A percentile compares a stretch with the other conserved stretches of the same genome.
phyloP scores from a whole-genome alignment of 1,140 invertebrate species.

The Heliconius congener region DNA sequence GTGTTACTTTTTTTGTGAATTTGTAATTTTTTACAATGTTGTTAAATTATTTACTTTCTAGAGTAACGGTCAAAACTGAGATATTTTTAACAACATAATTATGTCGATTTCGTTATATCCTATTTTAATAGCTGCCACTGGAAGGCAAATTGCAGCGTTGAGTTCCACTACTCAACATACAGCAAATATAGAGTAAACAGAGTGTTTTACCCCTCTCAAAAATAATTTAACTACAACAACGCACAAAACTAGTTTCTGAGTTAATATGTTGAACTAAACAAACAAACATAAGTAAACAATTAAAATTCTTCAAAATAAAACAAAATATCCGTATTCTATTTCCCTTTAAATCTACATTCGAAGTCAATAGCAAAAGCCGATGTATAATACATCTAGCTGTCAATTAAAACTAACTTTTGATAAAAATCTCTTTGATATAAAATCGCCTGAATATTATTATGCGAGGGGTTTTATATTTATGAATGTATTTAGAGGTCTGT shows the following conservation, averaged over 20 bases:
- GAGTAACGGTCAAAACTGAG: too few species aligned
- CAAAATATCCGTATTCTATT: not conserved
- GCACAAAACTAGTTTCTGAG: too few species aligned
- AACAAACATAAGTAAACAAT: too few species aligned
- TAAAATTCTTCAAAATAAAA: not conserved
- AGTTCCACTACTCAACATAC: not conserved
- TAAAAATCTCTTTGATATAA: constrained; percentile 4
- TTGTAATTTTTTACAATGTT: too few species aligned
- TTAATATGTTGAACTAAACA: too few species aligned
- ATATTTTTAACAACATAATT: too few species aligned
- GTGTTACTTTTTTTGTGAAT: not conserved
- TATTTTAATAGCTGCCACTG: too few species aligned
- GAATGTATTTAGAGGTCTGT: constrained; percentile 4
- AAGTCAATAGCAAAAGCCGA: constrained; percentile 1
- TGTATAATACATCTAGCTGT: constrained; percentile 13
- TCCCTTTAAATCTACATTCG: not conserved
- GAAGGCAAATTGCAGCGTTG: too few species aligned
- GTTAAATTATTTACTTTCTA: too few species aligned
- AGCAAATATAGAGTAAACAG: not conserved
- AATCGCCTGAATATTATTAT: constrained; percentile 13
- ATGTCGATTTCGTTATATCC: too few species aligned
- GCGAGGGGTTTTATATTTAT: constrained; percentile 6
- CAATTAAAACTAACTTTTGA: constrained; percentile 8
- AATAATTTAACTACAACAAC: too few species aligned
- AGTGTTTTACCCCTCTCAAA: not conserved